Percentiles rank a stretch among this genome's conserved stretches.
Conservation (phyloP, 2,113 vertebrate species). For the Carassius gibelio region DNA sequence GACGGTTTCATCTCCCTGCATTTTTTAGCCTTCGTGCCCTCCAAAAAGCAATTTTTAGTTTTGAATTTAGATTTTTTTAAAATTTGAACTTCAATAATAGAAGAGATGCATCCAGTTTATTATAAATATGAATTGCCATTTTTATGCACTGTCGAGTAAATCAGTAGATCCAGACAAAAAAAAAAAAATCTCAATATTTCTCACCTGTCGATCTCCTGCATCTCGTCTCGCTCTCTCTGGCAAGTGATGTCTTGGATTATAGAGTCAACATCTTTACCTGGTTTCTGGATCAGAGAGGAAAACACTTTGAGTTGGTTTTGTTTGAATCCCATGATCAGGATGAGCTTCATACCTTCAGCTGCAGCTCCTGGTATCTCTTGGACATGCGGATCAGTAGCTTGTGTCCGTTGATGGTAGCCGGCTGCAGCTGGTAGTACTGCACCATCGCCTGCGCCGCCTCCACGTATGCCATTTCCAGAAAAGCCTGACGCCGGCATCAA, state of each 20-base stretch:
- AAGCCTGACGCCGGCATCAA: constrained; percentile 77
- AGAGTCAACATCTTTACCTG: constrained; percentile 91
- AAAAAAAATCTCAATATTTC: no score
- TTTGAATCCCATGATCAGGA: not conserved
- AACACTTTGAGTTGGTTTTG: not conserved
- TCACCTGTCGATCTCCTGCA: constrained; percentile 88
- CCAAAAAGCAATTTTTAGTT: not conserved
- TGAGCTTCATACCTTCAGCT: constrained; percentile 84
- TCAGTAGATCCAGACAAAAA: not conserved
- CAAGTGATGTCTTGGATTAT: constrained; percentile 95
- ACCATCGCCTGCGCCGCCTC: constrained; percentile 98
- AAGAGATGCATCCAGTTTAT: not conserved
- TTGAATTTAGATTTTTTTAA: not conserved
- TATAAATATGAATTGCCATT: not conserved
- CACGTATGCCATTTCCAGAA: constrained; percentile 96
- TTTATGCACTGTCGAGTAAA: not conserved
- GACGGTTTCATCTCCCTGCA: not conserved
- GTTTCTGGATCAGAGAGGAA: constrained; percentile 83
- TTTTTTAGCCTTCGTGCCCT: no score
- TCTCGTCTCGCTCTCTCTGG: constrained; percentile 87
- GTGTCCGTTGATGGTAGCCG: constrained; percentile 89
- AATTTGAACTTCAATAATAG: not conserved
- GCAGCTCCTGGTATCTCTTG: constrained; percentile 94
- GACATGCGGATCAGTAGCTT: constrained; percentile 98
- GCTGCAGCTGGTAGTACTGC: constrained; percentile 94